phyloP scores from a whole-genome alignment of 2,797 vertebrate genomes.

The Monodelphis domestica region DNA sequence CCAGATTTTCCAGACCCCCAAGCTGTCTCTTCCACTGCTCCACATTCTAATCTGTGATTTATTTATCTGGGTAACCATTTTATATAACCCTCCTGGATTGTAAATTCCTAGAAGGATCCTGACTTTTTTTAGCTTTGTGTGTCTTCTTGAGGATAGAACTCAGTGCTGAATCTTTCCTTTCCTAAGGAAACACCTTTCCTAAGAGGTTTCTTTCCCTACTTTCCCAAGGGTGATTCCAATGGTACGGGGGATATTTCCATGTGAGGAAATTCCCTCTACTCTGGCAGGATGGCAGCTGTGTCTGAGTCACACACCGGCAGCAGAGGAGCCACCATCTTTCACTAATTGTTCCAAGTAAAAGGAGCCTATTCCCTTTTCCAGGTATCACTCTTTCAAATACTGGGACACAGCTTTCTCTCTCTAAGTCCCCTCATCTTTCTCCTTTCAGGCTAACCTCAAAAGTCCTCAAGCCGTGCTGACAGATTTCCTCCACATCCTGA shows the following conservation, averaged over 20 bases:
- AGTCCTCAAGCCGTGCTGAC: not conserved
- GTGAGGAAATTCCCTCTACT: not conserved
- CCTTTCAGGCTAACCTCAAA: not conserved
- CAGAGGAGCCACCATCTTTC: not conserved
- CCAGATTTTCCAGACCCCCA: not conserved
- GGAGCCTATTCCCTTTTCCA: not conserved
- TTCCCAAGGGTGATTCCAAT: not conserved
- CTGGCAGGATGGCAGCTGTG: not conserved
- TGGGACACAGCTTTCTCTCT: not conserved
- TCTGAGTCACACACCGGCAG: not conserved
- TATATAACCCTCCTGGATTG: not conserved
- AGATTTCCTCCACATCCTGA: not conserved
- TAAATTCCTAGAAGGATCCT: not conserved
- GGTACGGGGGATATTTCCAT: not conserved
- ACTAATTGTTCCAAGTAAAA: not conserved
- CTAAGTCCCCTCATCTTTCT: not conserved
- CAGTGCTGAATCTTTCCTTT: not conserved
- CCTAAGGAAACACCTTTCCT: too few relatives aligned
- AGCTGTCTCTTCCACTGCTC: not conserved
- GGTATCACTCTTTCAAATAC: not conserved
- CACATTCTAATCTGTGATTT: not conserved
- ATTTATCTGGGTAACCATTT: not conserved
- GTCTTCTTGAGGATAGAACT: not conserved
- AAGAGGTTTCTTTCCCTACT: not conserved
- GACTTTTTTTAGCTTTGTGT: not conserved